Evolutionary conservation across 92 coral and sea anemone species (phyloP), one percentile per base, ranked within the genome.

Genomic region (Scolanthus callimorphus): DNA sequence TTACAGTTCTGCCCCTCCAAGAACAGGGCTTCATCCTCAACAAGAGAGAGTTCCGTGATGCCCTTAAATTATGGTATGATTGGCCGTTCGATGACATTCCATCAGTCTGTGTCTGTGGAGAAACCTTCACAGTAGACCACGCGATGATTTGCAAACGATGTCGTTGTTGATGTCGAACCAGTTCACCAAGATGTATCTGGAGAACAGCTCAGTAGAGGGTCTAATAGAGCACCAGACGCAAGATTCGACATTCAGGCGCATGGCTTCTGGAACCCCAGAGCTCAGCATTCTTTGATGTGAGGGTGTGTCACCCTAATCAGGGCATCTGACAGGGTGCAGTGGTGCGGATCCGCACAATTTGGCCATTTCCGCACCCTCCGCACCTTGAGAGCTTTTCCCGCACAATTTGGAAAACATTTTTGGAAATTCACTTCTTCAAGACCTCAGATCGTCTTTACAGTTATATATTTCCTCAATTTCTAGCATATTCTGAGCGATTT

Each of bases 161-260:
- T 21, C 29, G 70, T 41, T 51, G 71, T 63, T 17, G 54, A 62
- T 31, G 56, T 29, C 39, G 73, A 74, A 24, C 73, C 65, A 8
- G 34, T 28, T 31, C 55, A 29, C 1, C 65, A 41, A 64, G 64
- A 43, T 21, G 39, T 69, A 45, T 38, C 76, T 31, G 76, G 66
- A 2, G 76, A 69, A 60, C 65, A 43, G 34, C 76, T 69, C 20
- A 69, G 56, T 57, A 37, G 67, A 27, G 76, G 76, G 22, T 41
- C 76, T 2, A 69, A 57, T 52, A 69, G 30, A 26, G 67, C 65
- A 39, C 43, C 31, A 30, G 73, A 54, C 22, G 73, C 72, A 31
- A 51, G 72, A 53, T 39, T 65, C 11, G 63, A 65, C 47, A 56
- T 68, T 38, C n/a, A n/a, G n/a, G n/a, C n/a, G n/a, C 56, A 45